Evolutionary conservation across 1,140 invertebrate species (phyloP), one percentile per base, ranked within the genome.

Genomic region (Neoseiulus cucumeris): DNA sequence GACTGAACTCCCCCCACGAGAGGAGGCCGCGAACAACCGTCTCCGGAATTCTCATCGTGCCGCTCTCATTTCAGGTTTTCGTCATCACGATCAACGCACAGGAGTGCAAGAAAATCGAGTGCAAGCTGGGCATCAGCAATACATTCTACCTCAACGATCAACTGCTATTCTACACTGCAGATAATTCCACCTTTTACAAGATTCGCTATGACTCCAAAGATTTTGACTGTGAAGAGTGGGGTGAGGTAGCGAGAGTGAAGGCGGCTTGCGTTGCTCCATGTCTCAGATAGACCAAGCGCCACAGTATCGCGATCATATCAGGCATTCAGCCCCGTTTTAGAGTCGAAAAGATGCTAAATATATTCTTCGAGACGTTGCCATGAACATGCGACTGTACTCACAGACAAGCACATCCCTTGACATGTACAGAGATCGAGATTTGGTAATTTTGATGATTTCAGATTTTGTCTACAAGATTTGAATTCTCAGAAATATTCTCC

Each of bases 121-220:
- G 51, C 51, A 59, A 59, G 9, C 51, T 59, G 14, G 51, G 51
- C 1, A 59, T 59, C 51, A 59, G 51, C 51, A 59, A 59, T 33
- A 59, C 14, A 12, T 33, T 59, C 25, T 59, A 59, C 22, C 51
- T 59, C 51, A 59, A 59, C 51, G 51, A 59, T 33, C 51, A 59
- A 33, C 22, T 59, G 22, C 33, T 59, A 25, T 59, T 59, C 22
- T 59, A 59, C 51, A 59, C 51, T 4, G 51, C 51, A 25, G 51
- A 59, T 14, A 59, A 59, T 25, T 59, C 51, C 14, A 59, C 33
- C 14, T 33, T 59, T 59, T 59, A 59, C 22, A 59, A 59, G 22
- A 59, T 59, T 25, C 51, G 33, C 25, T 59, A 59, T 33, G 33
- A 59, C 22, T 59, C 22, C 22, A 59, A 59, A 20, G 51, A 59